Evolutionary conservation across 2,113 vertebrate genomes (phyloP).

Genomic region (Etheostoma cragini): DNA sequence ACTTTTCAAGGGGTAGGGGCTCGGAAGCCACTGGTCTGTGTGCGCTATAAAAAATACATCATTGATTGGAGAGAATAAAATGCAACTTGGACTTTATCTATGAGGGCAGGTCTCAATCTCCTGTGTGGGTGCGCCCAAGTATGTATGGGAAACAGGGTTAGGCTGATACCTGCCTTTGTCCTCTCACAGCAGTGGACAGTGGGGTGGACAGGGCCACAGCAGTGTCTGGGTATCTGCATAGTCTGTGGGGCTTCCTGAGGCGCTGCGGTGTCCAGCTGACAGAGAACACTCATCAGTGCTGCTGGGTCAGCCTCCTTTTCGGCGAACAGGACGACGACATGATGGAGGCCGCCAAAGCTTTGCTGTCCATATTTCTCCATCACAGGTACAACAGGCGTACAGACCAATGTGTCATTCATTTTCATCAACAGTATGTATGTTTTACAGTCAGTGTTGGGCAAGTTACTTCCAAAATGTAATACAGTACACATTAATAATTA

Average conservation of each 20-base stretch:
- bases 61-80: too few relatives aligned
- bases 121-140: too few relatives aligned
- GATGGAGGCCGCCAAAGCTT: slow-evolving; percentile 90
- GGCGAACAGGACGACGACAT: slow-evolving; percentile 97
- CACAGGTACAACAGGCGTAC: slow-evolving; percentile 67
- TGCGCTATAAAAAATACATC: too few relatives aligned
- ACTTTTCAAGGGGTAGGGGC: too few relatives aligned
- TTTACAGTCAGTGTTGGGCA: too few relatives aligned
- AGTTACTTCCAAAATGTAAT: too few relatives aligned
- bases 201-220: slow-evolving; percentile 40
- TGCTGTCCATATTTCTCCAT: slow-evolving; percentile 85
- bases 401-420: neutral
- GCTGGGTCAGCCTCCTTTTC: slow-evolving; percentile 89
- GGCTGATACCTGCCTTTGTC: neutral
- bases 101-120: too few relatives aligned
- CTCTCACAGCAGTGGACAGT: slow-evolving; percentile 27
- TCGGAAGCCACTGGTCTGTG: too few relatives aligned
- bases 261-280: slow-evolving; percentile 51
- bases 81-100: too few relatives aligned
- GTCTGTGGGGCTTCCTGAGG: slow-evolving; percentile 84
- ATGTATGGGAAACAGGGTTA: too few relatives aligned
- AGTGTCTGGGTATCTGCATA: slow-evolving; percentile 73
- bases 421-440: neutral
- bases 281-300: slow-evolving; percentile 81
- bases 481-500: too few relatives aligned